Conservation (phyloP, 2,888 invertebrate species). For the Acronicta psi region DNA sequence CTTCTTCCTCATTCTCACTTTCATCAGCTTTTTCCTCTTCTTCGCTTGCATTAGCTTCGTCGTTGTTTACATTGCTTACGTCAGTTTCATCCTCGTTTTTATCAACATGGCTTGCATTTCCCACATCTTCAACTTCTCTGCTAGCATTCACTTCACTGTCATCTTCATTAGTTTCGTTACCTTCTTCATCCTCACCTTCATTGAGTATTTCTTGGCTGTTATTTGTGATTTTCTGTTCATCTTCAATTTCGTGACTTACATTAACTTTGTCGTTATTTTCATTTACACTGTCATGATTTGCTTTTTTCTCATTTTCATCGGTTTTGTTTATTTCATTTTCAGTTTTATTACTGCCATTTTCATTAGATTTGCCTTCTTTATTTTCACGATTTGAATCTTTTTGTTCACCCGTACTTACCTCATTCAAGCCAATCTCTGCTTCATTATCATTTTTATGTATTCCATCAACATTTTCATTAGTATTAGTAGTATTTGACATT, state of each 20-base stretch:
- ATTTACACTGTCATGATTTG: not conserved
- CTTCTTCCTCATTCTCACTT: conserved; percentile 13
- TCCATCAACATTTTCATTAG: conserved; percentile 33
- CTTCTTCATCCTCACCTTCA: conserved; percentile 1
- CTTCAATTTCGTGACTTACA: conserved; percentile 18
- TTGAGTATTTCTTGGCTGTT: conserved; percentile 3
- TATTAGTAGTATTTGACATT: conserved; percentile 17
- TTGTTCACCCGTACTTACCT: no score
- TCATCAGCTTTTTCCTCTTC: conserved; percentile 14
- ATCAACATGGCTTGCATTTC: conserved; percentile 2
- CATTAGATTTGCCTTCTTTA: conserved; percentile 11
- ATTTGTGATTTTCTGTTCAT: not conserved
- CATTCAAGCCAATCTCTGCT: no score
- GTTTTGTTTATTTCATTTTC: conserved; percentile 9
- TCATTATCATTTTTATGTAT: not conserved
- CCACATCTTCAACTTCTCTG: conserved; percentile 19
- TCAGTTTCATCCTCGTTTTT: conserved; percentile 11
- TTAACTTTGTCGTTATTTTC: conserved; percentile 15
- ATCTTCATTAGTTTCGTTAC: not conserved
- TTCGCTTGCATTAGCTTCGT: conserved; percentile 26
- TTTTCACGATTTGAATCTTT: not conserved
- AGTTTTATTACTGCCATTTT: conserved; percentile 13
- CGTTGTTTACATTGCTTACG: conserved; percentile 22
- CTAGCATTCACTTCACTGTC: conserved; percentile 8
- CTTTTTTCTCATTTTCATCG: conserved; percentile 9